Conservation (phyloP, 2,113 vertebrate genomes). For the Maylandia zebra region DNA sequence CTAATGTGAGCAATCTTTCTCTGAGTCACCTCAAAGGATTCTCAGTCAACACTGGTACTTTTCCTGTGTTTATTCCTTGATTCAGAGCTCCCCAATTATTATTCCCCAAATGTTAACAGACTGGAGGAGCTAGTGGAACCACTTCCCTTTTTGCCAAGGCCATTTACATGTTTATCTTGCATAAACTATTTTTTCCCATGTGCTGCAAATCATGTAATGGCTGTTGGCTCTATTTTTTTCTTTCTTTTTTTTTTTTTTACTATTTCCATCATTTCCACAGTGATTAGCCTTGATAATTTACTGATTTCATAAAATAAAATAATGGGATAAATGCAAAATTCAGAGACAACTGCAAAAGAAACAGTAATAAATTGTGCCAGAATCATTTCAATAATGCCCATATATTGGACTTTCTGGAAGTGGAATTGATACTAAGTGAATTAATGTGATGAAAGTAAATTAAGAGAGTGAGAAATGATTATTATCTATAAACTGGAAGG, state of each 20-base stretch:
- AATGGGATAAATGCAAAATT: neutral
- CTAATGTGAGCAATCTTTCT: neutral
- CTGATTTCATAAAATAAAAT: neutral
- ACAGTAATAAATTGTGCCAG: neutral
- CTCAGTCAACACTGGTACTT: neutral
- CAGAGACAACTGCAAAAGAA: neutral
- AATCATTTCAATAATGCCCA: neutral
- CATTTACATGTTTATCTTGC: neutral
- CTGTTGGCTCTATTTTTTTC: neutral
- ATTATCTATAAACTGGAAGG: neutral
- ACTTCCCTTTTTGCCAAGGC: neutral
- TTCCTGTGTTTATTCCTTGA: neutral
- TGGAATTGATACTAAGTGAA: neutral
- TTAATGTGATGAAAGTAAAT: neutral
- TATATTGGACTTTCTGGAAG: neutral
- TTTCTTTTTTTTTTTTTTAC: fast-evolving
- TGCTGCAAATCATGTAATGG: neutral
- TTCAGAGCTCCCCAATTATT: neutral
- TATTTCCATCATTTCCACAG: neutral
- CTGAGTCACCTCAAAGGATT: neutral
- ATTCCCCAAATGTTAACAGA: neutral
- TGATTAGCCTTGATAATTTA: neutral
- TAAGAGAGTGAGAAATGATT: neutral
- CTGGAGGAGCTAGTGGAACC: neutral
- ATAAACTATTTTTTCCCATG: neutral